Evolutionary conservation across 2,888 invertebrate species (phyloP), one percentile per base, ranked within the genome.

Genomic region (Hemithea aestivaria): DNA sequence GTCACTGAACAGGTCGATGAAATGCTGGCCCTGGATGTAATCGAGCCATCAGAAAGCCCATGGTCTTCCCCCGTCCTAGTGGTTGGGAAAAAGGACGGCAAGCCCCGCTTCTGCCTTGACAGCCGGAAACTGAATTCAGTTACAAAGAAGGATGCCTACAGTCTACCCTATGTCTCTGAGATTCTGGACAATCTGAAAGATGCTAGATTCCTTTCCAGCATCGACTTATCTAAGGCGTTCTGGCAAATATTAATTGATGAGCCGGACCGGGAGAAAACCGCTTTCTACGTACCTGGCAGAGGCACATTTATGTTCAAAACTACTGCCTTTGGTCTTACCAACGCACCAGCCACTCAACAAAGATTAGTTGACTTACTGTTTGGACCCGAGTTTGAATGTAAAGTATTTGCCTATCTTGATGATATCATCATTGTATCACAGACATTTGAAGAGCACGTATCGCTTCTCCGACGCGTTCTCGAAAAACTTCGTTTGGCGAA

Each of bases 151-250:
- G 52, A 52, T 8, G 21, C 49, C 0, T 58, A 48, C 6, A 52
- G 51, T 0, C 44, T 53, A 27, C 53, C 50, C 0, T 53, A 56
- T 2, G 58, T 56, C 0, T 54, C 54, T 10, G 49, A 54, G 27
- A 45, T 52, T 8, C 16, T 16, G 5, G 16, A 16, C 5, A 16
- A 16, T 5, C 16, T 16, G 5, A 16, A 16, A 16, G 5, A 16
- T 5, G 2, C 16, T 4, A 2, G 16, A 16, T 16, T 16, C 5
- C 16, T 16, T 4, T 16, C 16, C 5, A 16, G 16, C 16, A 16
- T 16, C 16, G 16, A 16, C 5, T 5, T 16, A 2, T 16, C 16
- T 16, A 2, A 5, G 2, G 16, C 16, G 2, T 16, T 4, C 16
- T 16, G 16, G 16, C 16, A 16, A 16, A 2, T 16, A 16, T 5